Percentiles rank a stretch among this genome's conserved stretches.
Conservation (phyloP, 2,888 invertebrate species). For the Notodonta dromedarius region DNA sequence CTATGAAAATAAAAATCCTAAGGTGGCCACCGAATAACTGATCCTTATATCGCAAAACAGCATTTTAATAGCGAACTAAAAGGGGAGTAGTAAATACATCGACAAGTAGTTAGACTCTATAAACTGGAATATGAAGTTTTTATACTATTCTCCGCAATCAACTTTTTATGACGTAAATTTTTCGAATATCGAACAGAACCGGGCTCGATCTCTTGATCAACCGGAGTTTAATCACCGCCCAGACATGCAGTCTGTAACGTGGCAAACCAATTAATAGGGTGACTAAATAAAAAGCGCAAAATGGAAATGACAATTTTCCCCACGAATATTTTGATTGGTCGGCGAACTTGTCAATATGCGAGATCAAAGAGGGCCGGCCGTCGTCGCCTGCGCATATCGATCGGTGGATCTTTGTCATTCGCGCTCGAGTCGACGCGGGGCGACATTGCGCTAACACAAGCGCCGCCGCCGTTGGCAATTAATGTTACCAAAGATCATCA, state of each 20-base stretch:
- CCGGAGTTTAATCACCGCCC: slow-evolving; percentile 11
- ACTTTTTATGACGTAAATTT: slow-evolving; percentile 46
- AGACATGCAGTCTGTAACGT: slow-evolving; percentile 25
- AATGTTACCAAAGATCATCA: slow-evolving; percentile 81
- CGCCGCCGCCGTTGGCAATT: slow-evolving; percentile 81
- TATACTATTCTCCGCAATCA: slow-evolving; percentile 43
- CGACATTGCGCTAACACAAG: slow-evolving; percentile 69
- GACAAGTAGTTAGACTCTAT: slow-evolving; percentile 53
- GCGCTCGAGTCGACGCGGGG: slow-evolving; percentile 64
- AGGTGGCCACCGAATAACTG: slow-evolving; percentile 69
- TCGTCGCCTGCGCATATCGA: slow-evolving; percentile 65
- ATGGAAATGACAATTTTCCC: slow-evolving; percentile 41
- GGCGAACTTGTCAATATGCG: slow-evolving; percentile 66
- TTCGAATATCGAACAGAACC: slow-evolving; percentile 41
- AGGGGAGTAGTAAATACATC: slow-evolving; percentile 40
- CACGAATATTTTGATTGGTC: slow-evolving; percentile 75
- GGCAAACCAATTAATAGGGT: slow-evolving; percentile 10
- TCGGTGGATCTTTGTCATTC: slow-evolving; percentile 77
- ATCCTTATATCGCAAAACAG: slow-evolving; percentile 74
- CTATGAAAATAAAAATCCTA: slow-evolving; percentile 75
- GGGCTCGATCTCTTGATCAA: slow-evolving; percentile 28
- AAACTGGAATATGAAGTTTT: slow-evolving; percentile 64
- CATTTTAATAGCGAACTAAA: slow-evolving; percentile 68
- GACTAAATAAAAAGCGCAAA: slow-evolving; percentile 11
- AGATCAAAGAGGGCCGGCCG: slow-evolving; percentile 72